phyloP scores from a whole-genome alignment of 2,113 vertebrate species.

The Pituophis catenifer region DNA sequence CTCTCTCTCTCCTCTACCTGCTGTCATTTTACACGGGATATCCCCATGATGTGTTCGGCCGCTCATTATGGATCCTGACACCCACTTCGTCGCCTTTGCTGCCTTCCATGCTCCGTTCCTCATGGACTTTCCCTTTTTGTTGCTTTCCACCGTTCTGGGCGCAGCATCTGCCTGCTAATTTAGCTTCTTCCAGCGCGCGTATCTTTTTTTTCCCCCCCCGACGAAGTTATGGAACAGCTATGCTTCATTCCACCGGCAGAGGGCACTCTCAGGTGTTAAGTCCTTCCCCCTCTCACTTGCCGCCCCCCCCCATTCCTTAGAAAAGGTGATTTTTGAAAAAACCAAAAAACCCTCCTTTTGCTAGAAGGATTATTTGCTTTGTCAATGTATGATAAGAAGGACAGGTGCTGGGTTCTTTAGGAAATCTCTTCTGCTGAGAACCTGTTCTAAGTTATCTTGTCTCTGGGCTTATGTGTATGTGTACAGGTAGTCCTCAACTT shows the following conservation, averaged over 20 bases:
- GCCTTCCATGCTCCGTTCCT: background rate
- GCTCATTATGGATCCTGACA: background rate
- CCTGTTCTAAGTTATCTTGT: background rate
- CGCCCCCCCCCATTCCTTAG: no score
- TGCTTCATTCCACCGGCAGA: background rate
- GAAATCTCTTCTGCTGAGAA: background rate
- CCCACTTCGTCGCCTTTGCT: background rate
- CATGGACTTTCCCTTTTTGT: background rate
- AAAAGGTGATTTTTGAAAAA: background rate
- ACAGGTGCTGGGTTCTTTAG: background rate
- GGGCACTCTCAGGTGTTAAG: background rate
- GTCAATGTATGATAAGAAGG: background rate
- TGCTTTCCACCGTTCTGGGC: background rate
- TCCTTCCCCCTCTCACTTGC: background rate
- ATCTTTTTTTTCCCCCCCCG: background rate
- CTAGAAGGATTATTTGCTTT: no score
- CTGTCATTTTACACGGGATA: background rate
- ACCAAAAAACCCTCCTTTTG: background rate
- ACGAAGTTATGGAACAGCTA: background rate
- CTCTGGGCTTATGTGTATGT: background rate
- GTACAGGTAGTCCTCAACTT: background rate
- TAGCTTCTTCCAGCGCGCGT: background rate
- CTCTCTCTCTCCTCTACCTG: no score
- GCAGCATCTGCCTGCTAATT: background rate
- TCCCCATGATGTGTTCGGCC: background rate